Conservation (phyloP, 2,797 vertebrate species). For the Erethizon dorsatum region DNA sequence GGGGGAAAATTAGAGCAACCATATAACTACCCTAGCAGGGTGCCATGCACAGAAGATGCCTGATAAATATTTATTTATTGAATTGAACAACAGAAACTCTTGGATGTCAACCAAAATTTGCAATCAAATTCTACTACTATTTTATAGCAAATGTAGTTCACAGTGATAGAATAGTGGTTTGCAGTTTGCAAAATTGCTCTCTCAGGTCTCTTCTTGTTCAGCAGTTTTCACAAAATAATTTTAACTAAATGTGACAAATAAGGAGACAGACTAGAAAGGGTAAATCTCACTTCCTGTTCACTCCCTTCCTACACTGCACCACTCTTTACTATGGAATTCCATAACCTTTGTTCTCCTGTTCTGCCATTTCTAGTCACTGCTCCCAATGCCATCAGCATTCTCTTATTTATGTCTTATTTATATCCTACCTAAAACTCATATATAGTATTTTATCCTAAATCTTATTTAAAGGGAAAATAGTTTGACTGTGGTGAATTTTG, state of each 20-base stretch:
- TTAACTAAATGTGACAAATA: conserved; percentile 8
- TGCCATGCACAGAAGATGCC: conserved; percentile 11
- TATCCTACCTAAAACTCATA: background rate
- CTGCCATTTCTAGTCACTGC: background rate
- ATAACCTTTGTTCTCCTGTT: background rate
- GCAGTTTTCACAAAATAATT: background rate
- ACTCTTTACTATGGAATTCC: too few species aligned
- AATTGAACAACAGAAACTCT: conserved; percentile 34
- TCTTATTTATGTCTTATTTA: background rate
- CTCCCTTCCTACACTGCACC: accelerated
- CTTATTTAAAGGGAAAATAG: background rate
- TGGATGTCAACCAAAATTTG: background rate
- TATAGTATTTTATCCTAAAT: background rate
- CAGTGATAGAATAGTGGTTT: background rate
- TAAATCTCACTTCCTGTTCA: background rate
- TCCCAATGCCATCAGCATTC: background rate
- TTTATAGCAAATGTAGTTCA: conserved; percentile 20
- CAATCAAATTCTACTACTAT: background rate
- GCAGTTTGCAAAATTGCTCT: conserved; percentile 29
- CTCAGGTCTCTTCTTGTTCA: background rate
- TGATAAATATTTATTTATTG: conserved; percentile 67
- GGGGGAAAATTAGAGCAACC: background rate
- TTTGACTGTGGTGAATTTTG: background rate
- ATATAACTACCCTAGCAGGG: conserved; percentile 51
- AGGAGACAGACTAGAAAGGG: background rate